Base-by-base conservation (phyloP, 2,113 vertebrate species). In the Tonatia bakeri region DNA sequence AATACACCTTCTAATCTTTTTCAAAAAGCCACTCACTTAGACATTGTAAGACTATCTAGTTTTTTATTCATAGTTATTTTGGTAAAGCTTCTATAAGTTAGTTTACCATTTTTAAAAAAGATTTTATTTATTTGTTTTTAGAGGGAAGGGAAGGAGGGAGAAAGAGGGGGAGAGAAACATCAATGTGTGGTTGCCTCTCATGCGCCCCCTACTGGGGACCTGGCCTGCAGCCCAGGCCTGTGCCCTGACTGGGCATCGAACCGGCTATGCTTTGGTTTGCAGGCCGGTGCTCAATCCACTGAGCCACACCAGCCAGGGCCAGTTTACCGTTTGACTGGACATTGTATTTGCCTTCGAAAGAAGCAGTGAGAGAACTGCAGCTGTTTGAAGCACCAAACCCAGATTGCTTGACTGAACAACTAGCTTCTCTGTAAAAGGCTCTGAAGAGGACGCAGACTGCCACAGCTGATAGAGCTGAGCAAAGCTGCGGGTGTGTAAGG, bases 341-440 rank as follows among this genome's bases (percentile, higher is more conserved):
- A 95, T 96, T 65, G 10, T 96, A 84, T 90, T 96, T 97, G 6
- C 38, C 24, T 90, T 87, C 87, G 38, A 84, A 77, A 89, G 45
- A 72, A 24, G 38, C 15, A 22, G 56, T 65, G 15, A n/a, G 40
- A 83, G 40, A 92, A 43, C 80, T 83, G 54, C 69, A 92, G 92
- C 91, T 73, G 83, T 0, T 0, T 19, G 73, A 85, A 81, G 19
- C 1, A 40, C 56, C 81, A 91, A 83, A 86, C 14, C 50, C 31
- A 0, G n/a, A 20, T 17, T 45, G 76, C 11, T 22, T 87, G 85
- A 50, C 87, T 70, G 75, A 59, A 97, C 52, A 33, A 72, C 52
- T 52, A 79, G 87, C 84, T 72, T 81, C 67, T 83, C 69, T 65
- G 65, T 59, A 56, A 69, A 80, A 84, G 54, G 81, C 36, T 72